Conservation (phyloP, 2,113 vertebrate species). For the Labeo catla region DNA sequence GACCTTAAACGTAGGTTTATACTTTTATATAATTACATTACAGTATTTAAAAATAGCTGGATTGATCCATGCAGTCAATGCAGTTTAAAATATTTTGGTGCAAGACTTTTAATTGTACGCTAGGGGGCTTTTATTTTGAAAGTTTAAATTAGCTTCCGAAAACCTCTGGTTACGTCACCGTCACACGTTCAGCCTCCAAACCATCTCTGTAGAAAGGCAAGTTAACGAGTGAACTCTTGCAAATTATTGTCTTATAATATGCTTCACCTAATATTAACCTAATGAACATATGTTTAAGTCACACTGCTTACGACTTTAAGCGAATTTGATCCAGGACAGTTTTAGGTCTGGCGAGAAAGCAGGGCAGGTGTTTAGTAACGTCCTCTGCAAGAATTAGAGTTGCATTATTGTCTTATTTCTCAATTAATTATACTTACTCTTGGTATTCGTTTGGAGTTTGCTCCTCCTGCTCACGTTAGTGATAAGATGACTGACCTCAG, state of each 20-base stretch:
- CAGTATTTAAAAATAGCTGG: not conserved
- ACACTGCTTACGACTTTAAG: not conserved
- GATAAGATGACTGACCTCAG: not conserved
- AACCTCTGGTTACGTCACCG: not conserved
- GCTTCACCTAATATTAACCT: not conserved
- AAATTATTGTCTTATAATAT: not conserved
- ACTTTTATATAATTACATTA: not conserved
- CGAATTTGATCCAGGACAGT: not conserved
- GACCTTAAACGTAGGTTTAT: not conserved
- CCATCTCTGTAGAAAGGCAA: conserved; percentile 13
- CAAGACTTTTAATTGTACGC: not conserved
- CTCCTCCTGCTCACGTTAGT: not conserved
- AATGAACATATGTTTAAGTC: not conserved
- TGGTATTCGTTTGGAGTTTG: not conserved
- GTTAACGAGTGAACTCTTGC: conserved; percentile 14
- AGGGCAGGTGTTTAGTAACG: not conserved
- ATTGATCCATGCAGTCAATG: not conserved
- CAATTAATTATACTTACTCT: not conserved
- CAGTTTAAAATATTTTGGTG: not conserved
- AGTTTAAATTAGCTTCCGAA: not conserved
- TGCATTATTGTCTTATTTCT: not conserved
- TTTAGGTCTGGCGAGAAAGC: not conserved
- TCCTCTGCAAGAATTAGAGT: not conserved
- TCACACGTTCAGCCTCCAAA: not conserved
- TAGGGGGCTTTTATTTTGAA: conserved; percentile 28